Evolutionary conservation across 92 coral and sea anemone genomes (phyloP), one percentile per base, ranked within the genome.

Genomic region (Montipora capitata): DNA sequence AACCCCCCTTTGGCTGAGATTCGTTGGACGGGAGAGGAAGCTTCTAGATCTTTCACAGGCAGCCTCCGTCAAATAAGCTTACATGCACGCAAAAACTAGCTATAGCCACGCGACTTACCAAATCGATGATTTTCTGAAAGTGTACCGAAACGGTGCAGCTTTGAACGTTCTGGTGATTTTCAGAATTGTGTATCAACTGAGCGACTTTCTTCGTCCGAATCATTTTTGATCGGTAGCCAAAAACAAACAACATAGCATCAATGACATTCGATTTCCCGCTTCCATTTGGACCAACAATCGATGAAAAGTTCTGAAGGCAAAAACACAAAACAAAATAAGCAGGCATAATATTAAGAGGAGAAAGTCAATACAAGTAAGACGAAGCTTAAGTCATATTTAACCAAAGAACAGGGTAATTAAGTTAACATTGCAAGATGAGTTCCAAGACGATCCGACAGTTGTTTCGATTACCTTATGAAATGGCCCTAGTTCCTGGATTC

Each of bases 271-370:
- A 97, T 91, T 97, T 97, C 3, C 99, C 99, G 80, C 99, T 97
- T 59, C 99, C 99, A 76, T 97, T 97, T 57, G 99, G 99, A 27
- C 99, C 99, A 87, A 97, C 99, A 84, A 97, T 97, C 51, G 99
- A 97, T 13, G 99, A 95, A 84, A 97, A 97, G 67, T 96, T 95
- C 99, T 97, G 95, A 13, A 78, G 75, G 18, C 7, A 63, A 63
- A 39, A 63, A 17, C 38, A 54, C 12, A 54, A 54, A 4, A 62
- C 68, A 16, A 16, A 61, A 15, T 0, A 14, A 17, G 35, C 35
- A 27, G 35, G 35, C 35, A 27, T 27, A 27, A 27, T 27, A 27
- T 27, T 27, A 27, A 27, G 35, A 27, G 35, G 35, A 27, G 35
- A 27, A 27, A 1, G 35, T 27, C 35, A 27, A 27, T 27, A 27